Conservation (phyloP, 2,797 vertebrate genomes). For the Muraenolepis orangiensis region DNA sequence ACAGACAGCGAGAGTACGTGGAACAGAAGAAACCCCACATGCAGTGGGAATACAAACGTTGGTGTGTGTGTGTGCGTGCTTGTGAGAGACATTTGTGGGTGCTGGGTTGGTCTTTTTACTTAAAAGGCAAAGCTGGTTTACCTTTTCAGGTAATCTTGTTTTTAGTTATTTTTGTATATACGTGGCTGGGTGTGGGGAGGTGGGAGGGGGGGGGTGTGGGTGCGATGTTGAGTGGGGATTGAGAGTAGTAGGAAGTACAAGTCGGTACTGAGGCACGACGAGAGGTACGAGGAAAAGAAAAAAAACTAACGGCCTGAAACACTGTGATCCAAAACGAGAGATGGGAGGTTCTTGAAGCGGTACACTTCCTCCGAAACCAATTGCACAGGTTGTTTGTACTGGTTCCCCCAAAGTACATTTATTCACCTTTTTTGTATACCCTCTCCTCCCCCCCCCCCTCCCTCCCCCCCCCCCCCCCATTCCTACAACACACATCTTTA, state of each 20-base stretch:
- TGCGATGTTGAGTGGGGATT: slow-evolving; percentile 11
- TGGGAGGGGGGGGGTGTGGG: slow-evolving; percentile 14
- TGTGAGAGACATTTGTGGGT: too few species aligned
- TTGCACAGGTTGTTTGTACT: slow-evolving; percentile 48
- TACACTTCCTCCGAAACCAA: slow-evolving; percentile 26
- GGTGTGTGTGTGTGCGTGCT: too few species aligned
- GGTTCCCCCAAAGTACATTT: slow-evolving; percentile 10
- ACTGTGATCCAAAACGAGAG: slow-evolving; percentile 61
- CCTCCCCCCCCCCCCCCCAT: background rate
- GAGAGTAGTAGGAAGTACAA: slow-evolving; percentile 29
- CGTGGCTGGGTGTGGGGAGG: background rate
- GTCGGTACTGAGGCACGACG: slow-evolving; percentile 27
- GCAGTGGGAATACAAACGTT: background rate
- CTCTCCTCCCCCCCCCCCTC: too few species aligned
- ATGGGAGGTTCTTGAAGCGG: slow-evolving; percentile 25
- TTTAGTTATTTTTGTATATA: background rate
- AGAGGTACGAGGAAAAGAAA: slow-evolving; percentile 38
- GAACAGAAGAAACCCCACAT: background rate
- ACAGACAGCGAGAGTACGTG: background rate
- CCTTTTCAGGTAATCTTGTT: background rate
- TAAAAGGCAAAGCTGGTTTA: background rate
- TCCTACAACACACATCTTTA: slow-evolving; percentile 42
- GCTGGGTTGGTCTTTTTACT: too few species aligned
- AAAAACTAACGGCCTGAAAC: slow-evolving; percentile 45
- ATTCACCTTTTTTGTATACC: slow-evolving; percentile 7